Percentiles rank a stretch among this genome's conserved stretches.
Evolutionary conservation across 2,113 vertebrate species (phyloP).

Genomic region (Haemorhous mexicanus): DNA sequence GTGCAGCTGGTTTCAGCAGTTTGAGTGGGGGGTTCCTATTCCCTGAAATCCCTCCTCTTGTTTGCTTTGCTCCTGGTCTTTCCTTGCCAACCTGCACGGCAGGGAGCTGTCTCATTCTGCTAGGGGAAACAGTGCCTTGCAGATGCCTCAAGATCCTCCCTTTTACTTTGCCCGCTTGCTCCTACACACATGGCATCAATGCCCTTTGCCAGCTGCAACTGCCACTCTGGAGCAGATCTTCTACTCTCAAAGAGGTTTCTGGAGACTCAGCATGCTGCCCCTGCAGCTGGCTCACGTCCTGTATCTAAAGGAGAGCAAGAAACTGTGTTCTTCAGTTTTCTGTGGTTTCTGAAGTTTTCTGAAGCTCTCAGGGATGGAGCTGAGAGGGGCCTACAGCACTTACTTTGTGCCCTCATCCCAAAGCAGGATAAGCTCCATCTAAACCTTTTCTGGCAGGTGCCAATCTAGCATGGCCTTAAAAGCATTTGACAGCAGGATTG

Average conservation of each 20-base stretch:
- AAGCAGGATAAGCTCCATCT: neutral
- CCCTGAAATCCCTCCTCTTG: neutral
- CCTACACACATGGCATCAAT: fast-evolving
- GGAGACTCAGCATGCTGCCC: fast-evolving
- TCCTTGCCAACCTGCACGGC: neutral
- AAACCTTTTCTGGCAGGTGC: neutral
- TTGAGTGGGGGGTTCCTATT: neutral
- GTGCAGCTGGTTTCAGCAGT: neutral
- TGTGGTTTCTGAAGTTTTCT: neutral
- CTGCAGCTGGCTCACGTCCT: neutral
- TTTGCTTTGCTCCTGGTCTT: neutral
- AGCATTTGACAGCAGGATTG: neutral
- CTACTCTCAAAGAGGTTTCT: neutral
- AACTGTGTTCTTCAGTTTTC: neutral
- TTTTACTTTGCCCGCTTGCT: neutral
- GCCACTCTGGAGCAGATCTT: neutral
- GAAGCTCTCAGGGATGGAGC: neutral
- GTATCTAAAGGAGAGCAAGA: neutral
- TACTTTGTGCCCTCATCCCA: fast-evolving
- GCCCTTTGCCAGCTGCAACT: neutral
- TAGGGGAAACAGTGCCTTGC: neutral
- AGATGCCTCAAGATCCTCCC: neutral
- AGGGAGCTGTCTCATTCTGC: neutral
- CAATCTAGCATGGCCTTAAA: neutral
- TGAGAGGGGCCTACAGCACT: fast-evolving